A percentile compares a stretch with the other conserved stretches of the same genome.
Conservation (phyloP, 2,888 invertebrate species). For the Steinernema hermaphroditum region DNA sequence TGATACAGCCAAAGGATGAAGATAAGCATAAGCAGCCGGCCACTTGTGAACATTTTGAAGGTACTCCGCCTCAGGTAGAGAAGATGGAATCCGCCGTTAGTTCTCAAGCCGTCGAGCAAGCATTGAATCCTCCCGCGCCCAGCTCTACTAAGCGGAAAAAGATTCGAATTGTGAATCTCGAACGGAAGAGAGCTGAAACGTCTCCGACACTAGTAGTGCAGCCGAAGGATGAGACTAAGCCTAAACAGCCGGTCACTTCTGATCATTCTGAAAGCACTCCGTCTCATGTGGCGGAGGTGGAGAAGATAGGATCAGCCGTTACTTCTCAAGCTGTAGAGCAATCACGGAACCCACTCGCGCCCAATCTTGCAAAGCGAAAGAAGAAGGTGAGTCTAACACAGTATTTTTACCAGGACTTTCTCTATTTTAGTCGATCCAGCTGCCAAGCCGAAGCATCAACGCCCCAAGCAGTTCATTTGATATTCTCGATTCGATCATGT, state of each 20-base stretch:
- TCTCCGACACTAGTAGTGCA: background rate
- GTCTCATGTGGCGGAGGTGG: slow-evolving; percentile 34
- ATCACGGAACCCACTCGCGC: background rate
- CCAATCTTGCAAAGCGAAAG: background rate
- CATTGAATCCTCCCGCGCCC: background rate
- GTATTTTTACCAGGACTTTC: no score
- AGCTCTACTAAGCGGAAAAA: background rate
- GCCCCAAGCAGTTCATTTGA: slow-evolving; percentile 29
- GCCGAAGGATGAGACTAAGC: background rate
- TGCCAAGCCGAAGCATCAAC: background rate
- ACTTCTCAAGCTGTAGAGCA: background rate
- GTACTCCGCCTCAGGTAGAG: background rate
- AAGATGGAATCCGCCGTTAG: background rate
- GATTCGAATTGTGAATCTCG: no score
- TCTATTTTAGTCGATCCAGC: background rate
- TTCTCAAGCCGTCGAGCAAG: background rate
- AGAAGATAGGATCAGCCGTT: background rate
- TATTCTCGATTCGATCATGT: slow-evolving; percentile 44
- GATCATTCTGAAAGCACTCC: no score
- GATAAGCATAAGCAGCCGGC: background rate
- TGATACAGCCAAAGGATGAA: background rate
- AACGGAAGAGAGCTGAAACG: background rate
- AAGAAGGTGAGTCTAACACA: no score
- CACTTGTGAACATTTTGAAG: no score
- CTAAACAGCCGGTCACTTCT: no score